Evolutionary conservation across 2,113 vertebrate genomes (phyloP), one percentile per base, ranked within the genome.

Genomic region (Oreochromis spilurus): DNA sequence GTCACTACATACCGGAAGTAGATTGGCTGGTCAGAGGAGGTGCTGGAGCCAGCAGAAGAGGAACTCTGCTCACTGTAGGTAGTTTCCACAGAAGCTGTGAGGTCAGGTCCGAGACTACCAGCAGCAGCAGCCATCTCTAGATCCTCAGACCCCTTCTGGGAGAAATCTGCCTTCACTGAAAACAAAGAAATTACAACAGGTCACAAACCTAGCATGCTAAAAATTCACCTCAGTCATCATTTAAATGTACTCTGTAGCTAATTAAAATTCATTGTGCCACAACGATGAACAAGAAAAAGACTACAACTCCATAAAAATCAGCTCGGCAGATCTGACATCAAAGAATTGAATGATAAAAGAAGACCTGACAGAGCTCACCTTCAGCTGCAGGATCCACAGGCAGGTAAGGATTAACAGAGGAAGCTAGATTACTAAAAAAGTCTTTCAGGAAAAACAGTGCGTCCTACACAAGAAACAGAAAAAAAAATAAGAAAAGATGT

Each of bases 371-470:
- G 13, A 58, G 16, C 79, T 34, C 87, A 98, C 97, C 97, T 84
- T 98, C 97, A n/a, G 94, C 12, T 7, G 96, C 96, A 5, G 94
- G 67, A 52, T 98, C 98, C n/a, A 97, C 90, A 2, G 97, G 96
- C 38, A 97, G 89, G 83, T 97, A 95, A 0, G 98, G 97, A 87
- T 97, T 96, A 89, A 98, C 97, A 85, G 92, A 96, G 16, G 96
- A 96, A 1, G 95, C 97, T 79, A 98, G 87, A 80, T 96, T 97
- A 88, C 97, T 97, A 91, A 98, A 98, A 91, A 97, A 98, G 88
- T 98, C 97, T 90, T 97, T 98, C 70, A 98, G 95, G 93, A 98
- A 98, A 95, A 98, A 97, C 86, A 98, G 95, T 16, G 98, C 98
- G 3, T 98, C 98, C 98, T 98, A 91, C 70, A 19, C 0, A 40